These are phyloP conservation scores for Rhinophrynus dorsalis DNA, from an alignment of 2,797 vertebrate species.

Conservation along the genomic window DNA sequence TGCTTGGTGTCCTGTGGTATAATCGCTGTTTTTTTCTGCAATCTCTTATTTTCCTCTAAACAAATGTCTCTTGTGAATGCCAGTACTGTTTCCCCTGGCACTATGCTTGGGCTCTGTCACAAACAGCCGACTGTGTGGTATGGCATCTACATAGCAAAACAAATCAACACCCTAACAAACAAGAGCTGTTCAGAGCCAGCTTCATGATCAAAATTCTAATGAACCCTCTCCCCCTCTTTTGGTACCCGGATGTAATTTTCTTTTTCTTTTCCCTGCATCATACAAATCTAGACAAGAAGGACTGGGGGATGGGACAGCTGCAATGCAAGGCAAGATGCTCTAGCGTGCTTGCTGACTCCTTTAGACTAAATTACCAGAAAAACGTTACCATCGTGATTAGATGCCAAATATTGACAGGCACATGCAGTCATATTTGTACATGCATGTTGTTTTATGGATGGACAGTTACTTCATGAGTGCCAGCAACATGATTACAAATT, in stretches of 20 bases:
- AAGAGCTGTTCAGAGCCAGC: constrained; percentile 31
- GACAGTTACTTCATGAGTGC: neutral
- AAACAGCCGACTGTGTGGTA: constrained; percentile 42
- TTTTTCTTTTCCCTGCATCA: neutral
- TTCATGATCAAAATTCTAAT: constrained; percentile 32
- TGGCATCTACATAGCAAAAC: constrained; percentile 31
- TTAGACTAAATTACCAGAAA: constrained; percentile 2
- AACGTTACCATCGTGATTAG: neutral
- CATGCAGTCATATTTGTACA: neutral
- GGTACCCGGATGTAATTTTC: neutral
- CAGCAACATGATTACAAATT: neutral
- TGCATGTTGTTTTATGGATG: neutral
- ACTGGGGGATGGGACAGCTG: neutral
- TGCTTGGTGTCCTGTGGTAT: constrained; percentile 17
- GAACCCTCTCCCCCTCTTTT: constrained; percentile 6
- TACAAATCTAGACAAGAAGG: neutral
- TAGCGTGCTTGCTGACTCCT: neutral
- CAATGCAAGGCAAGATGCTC: neutral
- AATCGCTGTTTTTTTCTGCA: constrained; percentile 23
- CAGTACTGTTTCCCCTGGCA: constrained; percentile 20
- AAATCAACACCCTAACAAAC: constrained; percentile 37
- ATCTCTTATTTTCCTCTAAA: constrained; percentile 27
- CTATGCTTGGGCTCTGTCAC: constrained; percentile 26
- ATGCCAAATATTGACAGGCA: constrained; percentile 2
- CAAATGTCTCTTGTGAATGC: constrained; percentile 27